Evolutionary conservation across 1,140 invertebrate species (phyloP), one percentile per base, ranked within the genome.

Genomic region (Hylaeus anthracinus): DNA sequence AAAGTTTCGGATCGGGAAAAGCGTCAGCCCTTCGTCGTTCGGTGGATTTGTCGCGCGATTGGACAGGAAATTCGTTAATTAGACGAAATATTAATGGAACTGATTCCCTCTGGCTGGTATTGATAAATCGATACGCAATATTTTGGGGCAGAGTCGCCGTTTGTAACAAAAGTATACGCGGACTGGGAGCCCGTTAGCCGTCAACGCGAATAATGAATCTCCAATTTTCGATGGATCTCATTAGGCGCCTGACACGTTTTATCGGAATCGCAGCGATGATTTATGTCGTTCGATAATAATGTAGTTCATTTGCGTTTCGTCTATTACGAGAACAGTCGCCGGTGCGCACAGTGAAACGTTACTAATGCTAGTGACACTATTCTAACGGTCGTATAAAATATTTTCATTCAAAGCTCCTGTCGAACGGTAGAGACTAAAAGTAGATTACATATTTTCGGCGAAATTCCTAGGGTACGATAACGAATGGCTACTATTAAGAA

Each of bases 221-320:
- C 51, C 77, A 70, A 77, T 85, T 85, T 84, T 81, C 82, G 78
- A 81, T 81, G 72, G 74, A 78, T 86, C 83, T 85, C 84, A 85
- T 86, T 86, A 86, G 76, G 67, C 72, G 26, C 12, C 37, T 72
- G 84, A 82, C 84, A 78, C 70, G 63, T 74, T 86, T 82, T 86
- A 82, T 85, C 83, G 71, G 45, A 39, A 78, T 70, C 53, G 65
- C n/a, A 58, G n/a, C 58, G 78, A 63, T 81, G 82, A 85, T 85
- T 85, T 84, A 81, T 84, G 82, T 63, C 79, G 70, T 12, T 37
- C 78, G 71, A 82, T 78, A 64, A 84, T 85, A 77, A 86, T 85
- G 72, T 70, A 66, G 81, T 86, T 74, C 79, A 61, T 71, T 26
- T 55, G 73, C 61, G 83, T 81, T 81, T 51, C 79, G 67, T 73